Conservation (phyloP, 2,113 vertebrate species). For the Tenrec ecaudatus region DNA sequence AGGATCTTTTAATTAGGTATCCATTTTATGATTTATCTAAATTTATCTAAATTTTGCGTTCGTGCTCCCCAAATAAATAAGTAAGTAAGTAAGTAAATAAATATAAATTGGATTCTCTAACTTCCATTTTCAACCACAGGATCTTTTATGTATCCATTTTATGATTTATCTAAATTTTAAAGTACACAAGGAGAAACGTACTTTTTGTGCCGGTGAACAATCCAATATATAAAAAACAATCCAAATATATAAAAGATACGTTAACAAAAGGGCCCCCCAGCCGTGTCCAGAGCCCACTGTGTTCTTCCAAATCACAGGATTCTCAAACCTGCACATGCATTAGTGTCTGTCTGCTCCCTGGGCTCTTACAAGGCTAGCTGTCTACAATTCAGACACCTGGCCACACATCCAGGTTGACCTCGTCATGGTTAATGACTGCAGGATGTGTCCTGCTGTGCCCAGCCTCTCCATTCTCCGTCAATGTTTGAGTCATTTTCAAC, state of each 20-base stretch:
- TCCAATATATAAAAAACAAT: no score
- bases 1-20: no score
- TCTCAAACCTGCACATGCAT: not conserved
- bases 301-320: not conserved
- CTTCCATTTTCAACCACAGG: not conserved
- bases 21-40: no score
- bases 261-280: not conserved
- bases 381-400: not conserved
- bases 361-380: not conserved
- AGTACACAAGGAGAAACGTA: not conserved
- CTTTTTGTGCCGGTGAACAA: not conserved
- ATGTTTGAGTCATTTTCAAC: no score
- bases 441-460: no score
- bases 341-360: not conserved
- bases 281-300: not conserved
- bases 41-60: no score
- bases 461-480: no score
- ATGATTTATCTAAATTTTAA: not conserved
- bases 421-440: no score
- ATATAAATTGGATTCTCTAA: not conserved
- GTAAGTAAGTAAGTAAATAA: no score
- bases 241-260: not conserved
- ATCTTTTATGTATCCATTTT: not conserved
- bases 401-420: not conserved
- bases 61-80: no score